Evolutionary conservation across 1,140 invertebrate genomes (phyloP), one percentile per base, ranked within the genome.

Genomic region (Zaprionus taronus): DNA sequence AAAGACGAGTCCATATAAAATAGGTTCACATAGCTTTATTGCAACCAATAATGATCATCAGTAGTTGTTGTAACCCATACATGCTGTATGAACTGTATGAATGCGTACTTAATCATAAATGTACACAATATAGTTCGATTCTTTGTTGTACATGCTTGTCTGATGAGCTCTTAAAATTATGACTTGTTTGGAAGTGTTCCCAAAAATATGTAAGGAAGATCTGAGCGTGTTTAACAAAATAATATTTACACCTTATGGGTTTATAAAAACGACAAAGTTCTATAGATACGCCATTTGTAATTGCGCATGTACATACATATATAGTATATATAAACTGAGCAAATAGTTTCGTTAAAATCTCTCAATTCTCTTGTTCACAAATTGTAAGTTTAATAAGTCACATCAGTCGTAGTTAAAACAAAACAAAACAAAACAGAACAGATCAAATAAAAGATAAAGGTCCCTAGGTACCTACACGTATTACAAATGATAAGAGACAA

Each of bases 41-140:
- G 84, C 73, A 89, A 87, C 83, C 80, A 87, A 86, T 86, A 70
- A 82, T 87, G 57, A 68, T 87, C n/a, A 68, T 87, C 41, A 47
- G 41, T 63, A 26, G 26, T 56, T 26, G 26, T 64, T 44, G 63
- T 61, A 74, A 69, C 77, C 80, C 80, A 74, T 78, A 80, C 73
- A 80, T 60, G 51, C 47, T 28, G 11, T 53, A 24, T 53, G 31
- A 70, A 68, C 49, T 57, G 77, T 74, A 72, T 86, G 73, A 86
- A 86, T 78, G 74, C 84, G 68, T 76, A 69, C 74, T 84, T 62
- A 77, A 53, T 44, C 34, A 72, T 71, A 70, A 60, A 38, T 61
- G 44, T 58, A 75, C 34, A 71, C 66, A 70, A 57, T 62, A 57
- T 36, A 38, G 36, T 55, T 57, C 53, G 51, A 67, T 71, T 60